Conservation (phyloP, 2,888 invertebrate genomes). For the Hanleya hanleyi region DNA sequence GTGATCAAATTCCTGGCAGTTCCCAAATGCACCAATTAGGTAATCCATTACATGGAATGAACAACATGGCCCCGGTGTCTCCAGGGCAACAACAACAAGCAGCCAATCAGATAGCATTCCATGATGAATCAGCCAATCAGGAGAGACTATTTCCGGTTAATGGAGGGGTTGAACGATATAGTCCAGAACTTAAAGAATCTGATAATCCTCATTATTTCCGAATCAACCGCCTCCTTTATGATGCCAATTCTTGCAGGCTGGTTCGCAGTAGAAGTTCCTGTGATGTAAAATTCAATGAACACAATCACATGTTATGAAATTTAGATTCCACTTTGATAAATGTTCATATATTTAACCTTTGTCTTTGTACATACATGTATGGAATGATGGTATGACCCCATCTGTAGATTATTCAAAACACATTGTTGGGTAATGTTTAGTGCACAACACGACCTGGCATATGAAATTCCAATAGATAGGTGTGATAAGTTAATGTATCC, state of each 20-base stretch:
- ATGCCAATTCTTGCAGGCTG: conserved; percentile 74
- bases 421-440: too few species aligned
- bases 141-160: background rate
- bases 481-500: too few species aligned
- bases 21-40: background rate
- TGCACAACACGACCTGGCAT: too few species aligned
- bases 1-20: background rate
- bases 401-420: too few species aligned
- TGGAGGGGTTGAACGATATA: conserved; percentile 40
- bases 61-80: background rate
- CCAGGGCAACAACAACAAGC: background rate
- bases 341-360: too few species aligned
- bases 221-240: conserved; percentile 86
- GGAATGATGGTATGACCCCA: too few species aligned
- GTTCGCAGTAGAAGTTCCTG: background rate
- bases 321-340: too few species aligned
- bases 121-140: background rate
- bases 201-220: conserved; percentile 91
- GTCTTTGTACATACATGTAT: too few species aligned
- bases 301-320: background rate
- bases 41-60: too few species aligned
- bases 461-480: too few species aligned
- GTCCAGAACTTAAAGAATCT: conserved; percentile 83
- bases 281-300: background rate
- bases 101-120: background rate